Evolutionary conservation across 2,797 vertebrate species (phyloP).

Genomic region (Micropoecilia bifurca): DNA sequence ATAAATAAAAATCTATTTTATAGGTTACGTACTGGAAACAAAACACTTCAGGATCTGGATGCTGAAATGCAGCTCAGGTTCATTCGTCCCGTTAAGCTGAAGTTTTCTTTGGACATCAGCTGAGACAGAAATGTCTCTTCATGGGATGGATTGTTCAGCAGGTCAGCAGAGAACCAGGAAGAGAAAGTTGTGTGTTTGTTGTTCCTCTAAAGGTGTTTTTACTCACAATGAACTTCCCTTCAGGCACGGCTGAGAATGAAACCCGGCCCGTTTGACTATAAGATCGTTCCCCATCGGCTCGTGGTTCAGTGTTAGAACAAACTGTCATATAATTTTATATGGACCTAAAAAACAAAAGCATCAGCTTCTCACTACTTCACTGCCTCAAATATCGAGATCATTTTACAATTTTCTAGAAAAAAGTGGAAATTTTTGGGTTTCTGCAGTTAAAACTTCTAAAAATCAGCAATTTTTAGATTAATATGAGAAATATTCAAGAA

Average conservation of each 20-base stretch:
- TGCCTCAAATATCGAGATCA: no score
- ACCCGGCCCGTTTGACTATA: background rate
- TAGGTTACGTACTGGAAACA: background rate
- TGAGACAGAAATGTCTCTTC: background rate
- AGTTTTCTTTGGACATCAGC: background rate
- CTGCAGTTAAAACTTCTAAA: no score
- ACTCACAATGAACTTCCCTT: background rate
- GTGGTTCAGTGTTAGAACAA: background rate
- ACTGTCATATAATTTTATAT: background rate
- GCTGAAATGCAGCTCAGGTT: no score
- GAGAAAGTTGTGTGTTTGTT: background rate
- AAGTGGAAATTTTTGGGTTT: no score
- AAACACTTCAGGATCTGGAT: no score
- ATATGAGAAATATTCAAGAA: no score
- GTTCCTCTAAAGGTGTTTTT: conserved; percentile 7
- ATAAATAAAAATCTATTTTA: background rate
- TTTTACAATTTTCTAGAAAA: no score
- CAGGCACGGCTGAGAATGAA: background rate
- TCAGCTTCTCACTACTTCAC: no score
- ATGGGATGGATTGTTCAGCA: background rate
- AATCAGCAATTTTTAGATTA: no score
- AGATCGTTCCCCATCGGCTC: background rate
- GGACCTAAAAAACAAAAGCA: background rate
- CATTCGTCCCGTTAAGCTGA: no score
- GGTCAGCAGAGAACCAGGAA: background rate